Evolutionary conservation across 35 echinoderm and acorn worm species (phyloP), one percentile per base, ranked within the genome.

Genomic region (Heliocidaris erythrogramma): DNA sequence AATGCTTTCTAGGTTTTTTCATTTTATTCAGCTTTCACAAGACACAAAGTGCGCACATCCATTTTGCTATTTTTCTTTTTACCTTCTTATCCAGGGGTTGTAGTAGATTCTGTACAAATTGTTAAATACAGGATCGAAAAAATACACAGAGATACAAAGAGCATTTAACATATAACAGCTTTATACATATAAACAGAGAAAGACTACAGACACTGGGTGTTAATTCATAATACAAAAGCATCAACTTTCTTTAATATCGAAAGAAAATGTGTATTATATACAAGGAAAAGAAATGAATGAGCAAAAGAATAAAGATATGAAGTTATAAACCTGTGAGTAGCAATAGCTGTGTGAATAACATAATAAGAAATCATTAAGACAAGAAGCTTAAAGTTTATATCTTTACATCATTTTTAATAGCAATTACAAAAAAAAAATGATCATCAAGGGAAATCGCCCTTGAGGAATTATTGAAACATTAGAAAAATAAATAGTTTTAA

Each of bases 21-120:
- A 0, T 78, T 78, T 78, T 78, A 5, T n/a, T 78, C 18, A n/a
- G 65, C 65, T 78, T 78, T 78, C 65, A 78, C 65, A 78, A 78
- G 65, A 78, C 65, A 78, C 18, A 78, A 78, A 78, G 65, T 78
- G 65, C 65, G 65, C 65, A 78, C 65, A 78, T 78, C 65, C 65
- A 78, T 78, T 78, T 78, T 78, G 27, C 65, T 78, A 24, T 7
- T n/a, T 21, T 78, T 13, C 32, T 89, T 88, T 42, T 89, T 89
- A 89, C 87, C 87, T 89, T 89, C 87, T 47, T 89, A 89, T 89
- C 87, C 87, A 89, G 2, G 87, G 87, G 87, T 89, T 89, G 87
- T 89, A 89, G 87, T 89, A 89, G 87, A 89, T 89, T 89, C 87
- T 89, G 87, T 89, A 48, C 14, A 48, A 27, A 78, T 78, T n/a